Conservation (phyloP, 2,797 vertebrate species). For the Ciconia nigra region DNA sequence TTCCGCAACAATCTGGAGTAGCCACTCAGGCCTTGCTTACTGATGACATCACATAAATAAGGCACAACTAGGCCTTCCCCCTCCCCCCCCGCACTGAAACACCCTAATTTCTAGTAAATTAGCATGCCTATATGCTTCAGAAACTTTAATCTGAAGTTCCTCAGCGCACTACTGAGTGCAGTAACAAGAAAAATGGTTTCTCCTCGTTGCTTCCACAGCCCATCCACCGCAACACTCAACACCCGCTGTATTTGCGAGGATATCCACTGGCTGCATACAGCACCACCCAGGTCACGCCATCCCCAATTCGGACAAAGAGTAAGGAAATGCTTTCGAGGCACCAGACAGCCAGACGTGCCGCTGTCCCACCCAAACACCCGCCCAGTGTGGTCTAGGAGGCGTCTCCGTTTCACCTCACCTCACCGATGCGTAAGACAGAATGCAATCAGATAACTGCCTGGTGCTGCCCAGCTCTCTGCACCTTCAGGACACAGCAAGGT, state of each 20-base stretch:
- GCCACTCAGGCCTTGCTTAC: neutral
- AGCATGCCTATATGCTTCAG: accelerated
- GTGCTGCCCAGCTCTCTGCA: accelerated
- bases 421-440: accelerated
- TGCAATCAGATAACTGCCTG: accelerated
- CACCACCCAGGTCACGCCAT: accelerated
- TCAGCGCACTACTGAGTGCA: accelerated
- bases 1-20: neutral
- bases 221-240: accelerated
- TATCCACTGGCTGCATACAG: accelerated
- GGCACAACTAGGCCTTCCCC: neutral
- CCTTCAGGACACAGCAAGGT: accelerated
- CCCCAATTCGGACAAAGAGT: accelerated
- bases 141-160: neutral
- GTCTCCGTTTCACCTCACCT: neutral
- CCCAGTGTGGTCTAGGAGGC: accelerated
- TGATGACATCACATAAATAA: neutral
- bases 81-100: accelerated
- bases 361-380: neutral
- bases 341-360: accelerated
- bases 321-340: neutral
- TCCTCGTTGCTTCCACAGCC: neutral
- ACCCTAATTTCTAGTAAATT: accelerated
- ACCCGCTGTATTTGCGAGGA: accelerated
- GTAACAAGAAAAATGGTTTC: accelerated